Conservation (phyloP, 2,797 vertebrate species). For the Mormyrus proboscirostris region DNA sequence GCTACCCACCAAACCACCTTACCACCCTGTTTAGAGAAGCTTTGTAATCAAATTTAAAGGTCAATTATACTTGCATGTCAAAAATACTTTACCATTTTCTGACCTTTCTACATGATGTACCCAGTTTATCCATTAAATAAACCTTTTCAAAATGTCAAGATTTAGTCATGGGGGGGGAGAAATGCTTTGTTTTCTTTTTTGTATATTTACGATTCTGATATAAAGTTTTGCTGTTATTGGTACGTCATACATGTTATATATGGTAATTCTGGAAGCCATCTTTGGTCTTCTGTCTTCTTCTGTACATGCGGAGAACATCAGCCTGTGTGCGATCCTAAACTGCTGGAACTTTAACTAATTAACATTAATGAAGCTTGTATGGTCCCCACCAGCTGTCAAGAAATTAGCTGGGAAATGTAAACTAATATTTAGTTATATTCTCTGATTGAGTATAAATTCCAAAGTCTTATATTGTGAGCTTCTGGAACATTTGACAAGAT, state of each 20-base stretch:
- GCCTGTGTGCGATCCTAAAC: not conserved
- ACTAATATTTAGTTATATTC: not conserved
- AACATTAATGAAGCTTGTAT: not conserved
- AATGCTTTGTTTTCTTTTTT: not conserved
- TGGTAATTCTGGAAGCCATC: not conserved
- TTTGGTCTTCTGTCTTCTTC: not conserved
- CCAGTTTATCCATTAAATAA: constrained; percentile 42
- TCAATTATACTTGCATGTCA: constrained; percentile 50
- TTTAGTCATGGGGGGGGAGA: not conserved
- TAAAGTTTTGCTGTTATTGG: not conserved
- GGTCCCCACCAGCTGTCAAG: not conserved
- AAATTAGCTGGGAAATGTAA: not conserved
- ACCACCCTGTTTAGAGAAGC: constrained; percentile 39
- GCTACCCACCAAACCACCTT: not conserved
- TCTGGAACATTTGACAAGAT: not conserved
- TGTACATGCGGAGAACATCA: not conserved
- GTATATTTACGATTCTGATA: not conserved
- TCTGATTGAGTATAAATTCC: not conserved
- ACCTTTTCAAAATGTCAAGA: constrained; percentile 51
- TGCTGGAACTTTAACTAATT: not conserved
- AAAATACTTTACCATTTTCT: constrained; percentile 50
- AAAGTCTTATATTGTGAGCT: not conserved
- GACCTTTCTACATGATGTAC: constrained; percentile 54
- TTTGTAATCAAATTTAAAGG: constrained; percentile 51
- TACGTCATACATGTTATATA: not conserved